Evolutionary conservation across 2,797 vertebrate species (phyloP).

Genomic region (Mallotus villosus): DNA sequence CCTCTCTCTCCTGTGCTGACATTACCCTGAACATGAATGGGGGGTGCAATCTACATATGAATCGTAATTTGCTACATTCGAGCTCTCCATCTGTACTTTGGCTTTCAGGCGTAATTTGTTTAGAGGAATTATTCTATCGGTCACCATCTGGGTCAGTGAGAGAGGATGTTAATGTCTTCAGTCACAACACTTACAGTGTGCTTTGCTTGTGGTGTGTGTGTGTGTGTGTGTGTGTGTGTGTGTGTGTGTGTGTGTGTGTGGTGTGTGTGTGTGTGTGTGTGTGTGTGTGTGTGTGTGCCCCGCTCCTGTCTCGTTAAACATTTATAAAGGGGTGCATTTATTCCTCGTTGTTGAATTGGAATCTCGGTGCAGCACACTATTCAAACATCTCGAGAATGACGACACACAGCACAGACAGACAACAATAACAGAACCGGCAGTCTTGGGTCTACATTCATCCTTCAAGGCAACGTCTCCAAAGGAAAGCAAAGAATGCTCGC

Average conservation of each 20-base stretch:
- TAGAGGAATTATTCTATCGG: conserved; percentile 65
- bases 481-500: neutral
- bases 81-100: conserved; percentile 75
- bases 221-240: neutral
- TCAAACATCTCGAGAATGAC: neutral
- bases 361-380: conserved; percentile 43
- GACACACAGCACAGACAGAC: no score
- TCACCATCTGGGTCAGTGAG: conserved; percentile 67
- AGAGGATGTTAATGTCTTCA: conserved; percentile 43
- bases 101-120: conserved; percentile 71
- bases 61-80: conserved; percentile 78
- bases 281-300: neutral
- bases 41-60: conserved; percentile 76
- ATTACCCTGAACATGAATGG: conserved; percentile 70
- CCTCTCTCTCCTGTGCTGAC: conserved; percentile 50
- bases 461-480: no score
- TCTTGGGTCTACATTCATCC: no score
- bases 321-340: conserved; percentile 53
- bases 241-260: conserved; percentile 38
- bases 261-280: neutral
- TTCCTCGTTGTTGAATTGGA: conserved; percentile 47
- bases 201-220: conserved; percentile 26
- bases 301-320: conserved; percentile 60
- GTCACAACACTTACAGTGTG: conserved; percentile 28
- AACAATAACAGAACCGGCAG: no score